Conservation (phyloP, 2,113 vertebrate genomes). For the Anthoscopus minutus region DNA sequence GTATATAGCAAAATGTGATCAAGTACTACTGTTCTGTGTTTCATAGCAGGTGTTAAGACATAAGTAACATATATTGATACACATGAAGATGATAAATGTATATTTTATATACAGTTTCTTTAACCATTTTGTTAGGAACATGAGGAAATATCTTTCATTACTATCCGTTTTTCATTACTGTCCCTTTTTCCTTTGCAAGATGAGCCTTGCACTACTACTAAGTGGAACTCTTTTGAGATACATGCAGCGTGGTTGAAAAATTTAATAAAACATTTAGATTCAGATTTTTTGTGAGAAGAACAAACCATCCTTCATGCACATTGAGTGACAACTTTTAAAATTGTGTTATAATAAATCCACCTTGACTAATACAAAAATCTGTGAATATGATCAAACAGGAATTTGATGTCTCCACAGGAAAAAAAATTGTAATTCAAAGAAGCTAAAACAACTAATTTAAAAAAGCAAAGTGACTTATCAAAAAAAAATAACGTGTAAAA, state of each 20-base stretch:
- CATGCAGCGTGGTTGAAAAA: neutral
- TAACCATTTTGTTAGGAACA: neutral
- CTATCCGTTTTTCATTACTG: neutral
- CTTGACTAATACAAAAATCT: neutral
- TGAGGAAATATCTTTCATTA: neutral
- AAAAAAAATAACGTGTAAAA: neutral
- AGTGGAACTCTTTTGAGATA: neutral
- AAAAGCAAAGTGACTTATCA: neutral
- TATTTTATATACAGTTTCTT: neutral
- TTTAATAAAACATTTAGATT: neutral
- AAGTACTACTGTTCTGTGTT: neutral
- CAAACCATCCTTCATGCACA: neutral
- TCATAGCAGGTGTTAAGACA: neutral
- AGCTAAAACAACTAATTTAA: neutral
- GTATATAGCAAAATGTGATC: neutral
- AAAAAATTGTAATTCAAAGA: neutral
- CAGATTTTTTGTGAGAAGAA: neutral
- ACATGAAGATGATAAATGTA: neutral
- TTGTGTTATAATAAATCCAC: neutral
- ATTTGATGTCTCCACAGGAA: neutral
- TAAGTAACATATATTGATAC: neutral
- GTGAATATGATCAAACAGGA: neutral
- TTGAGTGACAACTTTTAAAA: neutral
- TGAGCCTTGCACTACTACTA: neutral
- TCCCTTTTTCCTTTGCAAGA: neutral